phyloP scores from a whole-genome alignment of 2,888 invertebrate genomes.

The Leptopilina drosophilae region DNA sequence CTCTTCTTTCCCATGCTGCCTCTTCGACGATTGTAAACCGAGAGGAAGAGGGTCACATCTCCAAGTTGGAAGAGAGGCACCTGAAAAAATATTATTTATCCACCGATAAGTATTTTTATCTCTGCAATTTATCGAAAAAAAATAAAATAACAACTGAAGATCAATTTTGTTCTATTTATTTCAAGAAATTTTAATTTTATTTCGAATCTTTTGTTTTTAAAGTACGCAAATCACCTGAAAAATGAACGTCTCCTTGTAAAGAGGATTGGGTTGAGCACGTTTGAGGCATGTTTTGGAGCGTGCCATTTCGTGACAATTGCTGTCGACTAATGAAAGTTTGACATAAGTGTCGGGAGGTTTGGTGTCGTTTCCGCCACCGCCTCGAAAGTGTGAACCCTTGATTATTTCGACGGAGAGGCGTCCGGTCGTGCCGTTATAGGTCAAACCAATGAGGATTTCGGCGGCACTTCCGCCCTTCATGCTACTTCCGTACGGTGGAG shows the following conservation, averaged over 20 bases:
- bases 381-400: slow-evolving; percentile 85
- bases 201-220: too few species aligned
- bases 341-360: slow-evolving; percentile 96
- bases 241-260: slow-evolving; percentile 97
- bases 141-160: too few species aligned
- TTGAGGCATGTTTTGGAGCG: slow-evolving; percentile 94
- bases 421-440: slow-evolving; percentile 96
- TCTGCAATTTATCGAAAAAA: too few species aligned
- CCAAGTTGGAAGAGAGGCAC: slow-evolving; percentile 96
- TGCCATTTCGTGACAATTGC: slow-evolving; percentile 94
- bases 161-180: too few species aligned
- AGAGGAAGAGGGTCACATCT: slow-evolving; percentile 96
- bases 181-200: too few species aligned
- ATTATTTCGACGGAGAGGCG: slow-evolving; percentile 94
- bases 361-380: slow-evolving; percentile 72
- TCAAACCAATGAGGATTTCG: slow-evolving; percentile 91
- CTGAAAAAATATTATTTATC: slow-evolving; percentile 76
- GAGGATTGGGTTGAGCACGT: slow-evolving; percentile 95
- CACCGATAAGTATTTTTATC: too few species aligned
- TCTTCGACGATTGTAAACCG: slow-evolving; percentile 93
- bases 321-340: slow-evolving; percentile 93
- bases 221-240: slow-evolving; percentile 84
- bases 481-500: slow-evolving; percentile 74
- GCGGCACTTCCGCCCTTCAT: slow-evolving; percentile 94
- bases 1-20: slow-evolving; percentile 94